Evolutionary conservation across 2,113 vertebrate species (phyloP), one percentile per base, ranked within the genome.

Genomic region (Uropsilus gracilis): DNA sequence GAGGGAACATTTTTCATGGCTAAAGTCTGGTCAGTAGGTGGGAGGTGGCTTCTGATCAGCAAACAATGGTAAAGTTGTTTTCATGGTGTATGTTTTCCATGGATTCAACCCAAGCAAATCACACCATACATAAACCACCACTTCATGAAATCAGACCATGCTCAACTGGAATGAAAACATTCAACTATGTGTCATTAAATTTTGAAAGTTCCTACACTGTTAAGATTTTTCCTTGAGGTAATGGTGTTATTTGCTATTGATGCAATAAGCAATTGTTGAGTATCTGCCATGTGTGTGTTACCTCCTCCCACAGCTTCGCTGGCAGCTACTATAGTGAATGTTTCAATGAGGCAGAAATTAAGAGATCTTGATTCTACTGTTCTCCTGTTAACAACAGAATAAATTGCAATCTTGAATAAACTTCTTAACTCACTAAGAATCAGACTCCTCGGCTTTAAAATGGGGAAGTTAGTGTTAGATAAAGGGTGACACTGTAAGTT

Each of bases 101-200:
- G 73, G 53, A 90, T 57, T 81, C 69, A 85, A 64, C 30, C 90
- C 69, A 89, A 91, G 34, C 44, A 66, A 89, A 93, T 78, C 64
- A 71, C 12, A 14, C 16, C 55, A 48, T 17, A 18, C 30, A 82
- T 39, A 78, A 92, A 83, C 37, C 32, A 66, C 22, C 39, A 86
- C 77, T 89, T 86, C 66, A 66, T 83, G 86, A 94, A 92, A 86
- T 73, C 81, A 86, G 12, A 81, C 85, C 63, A 61, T 8, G 44
- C 48, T 90, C 26, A 91, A 8, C 12, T 90, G 48, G 48, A 92
- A 88, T 93, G 42, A 96, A 94, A 92, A 88, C 22, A 93, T 34
- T 48, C 44, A 57, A 61, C n/a, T 12, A 0, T 3, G 0, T 44
- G 6, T 89, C 55, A 34, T 11, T 24, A 55, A 44, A 59, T 95